Evolutionary conservation across 2,888 invertebrate species (phyloP), one percentile per base, ranked within the genome.

Genomic region (Theretra japonica): DNA sequence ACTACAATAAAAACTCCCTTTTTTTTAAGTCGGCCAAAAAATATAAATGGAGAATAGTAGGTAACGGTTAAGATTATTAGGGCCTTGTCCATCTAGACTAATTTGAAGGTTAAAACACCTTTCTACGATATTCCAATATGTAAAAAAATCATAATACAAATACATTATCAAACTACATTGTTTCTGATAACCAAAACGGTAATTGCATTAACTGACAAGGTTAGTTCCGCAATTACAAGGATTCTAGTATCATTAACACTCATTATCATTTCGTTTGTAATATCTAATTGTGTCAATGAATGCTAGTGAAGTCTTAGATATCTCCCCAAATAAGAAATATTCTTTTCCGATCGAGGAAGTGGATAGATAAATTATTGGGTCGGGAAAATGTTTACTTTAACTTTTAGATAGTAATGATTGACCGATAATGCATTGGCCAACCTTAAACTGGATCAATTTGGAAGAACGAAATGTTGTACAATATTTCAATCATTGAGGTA

Each of bases 201-300:
- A 48, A 48, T 25, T 65, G 65, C 65, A 65, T 23, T 48, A 33
- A 65, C 41, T 23, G 23, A n/a, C 21, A 70, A 48, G 50, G 60
- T 60, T 41, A 70, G n/a, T 50, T 56, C 30, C 56, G 33, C 41
- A 68, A 53, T 17, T 21, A 65, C 65, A 65, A 65, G 65, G 65
- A 21, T 65, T 11, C 41, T 48, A n/a, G 7, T 65, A 65, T 65
- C 23, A 23, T 21, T 23, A 4, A 6, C 48, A 48, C n/a, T 41
- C 41, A 41, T 65, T 48, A 48, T 48, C 41, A 48, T 41, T 53
- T 17, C 2, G 7, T 59, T 59, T 28, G 11, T 23, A 48, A 65
- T 65, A 65, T 41, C 17, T 2, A 41, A 33, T 5, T 62, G 33
- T 65, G 11, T 53, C 17, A n/a, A n/a, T 53, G 53, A 53, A 6